Evolutionary conservation across 2,113 vertebrate species (phyloP).

Genomic region (Elanoides forficatus): DNA sequence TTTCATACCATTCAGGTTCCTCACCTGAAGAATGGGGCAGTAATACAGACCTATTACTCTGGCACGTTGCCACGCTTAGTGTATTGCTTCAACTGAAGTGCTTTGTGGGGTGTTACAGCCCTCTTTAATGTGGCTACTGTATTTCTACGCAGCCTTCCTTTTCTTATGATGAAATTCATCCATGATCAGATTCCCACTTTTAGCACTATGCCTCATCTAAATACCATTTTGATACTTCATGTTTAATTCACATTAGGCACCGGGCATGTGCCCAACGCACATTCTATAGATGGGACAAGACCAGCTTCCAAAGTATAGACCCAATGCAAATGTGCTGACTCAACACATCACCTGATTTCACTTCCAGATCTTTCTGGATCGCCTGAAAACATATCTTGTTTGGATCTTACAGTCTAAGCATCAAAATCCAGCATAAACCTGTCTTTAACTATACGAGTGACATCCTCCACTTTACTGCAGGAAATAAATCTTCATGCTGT

Average conservation of each 20-base stretch:
- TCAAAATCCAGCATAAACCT: background rate
- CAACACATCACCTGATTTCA: background rate
- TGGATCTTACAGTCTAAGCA: background rate
- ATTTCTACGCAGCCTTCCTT: background rate
- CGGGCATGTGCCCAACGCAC: rapidly evolving
- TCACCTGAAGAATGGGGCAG: background rate
- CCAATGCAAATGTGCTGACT: background rate
- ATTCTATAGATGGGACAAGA: background rate
- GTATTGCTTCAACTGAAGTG: background rate
- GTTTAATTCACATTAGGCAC: background rate
- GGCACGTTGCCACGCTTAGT: background rate
- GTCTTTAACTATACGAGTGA: background rate
- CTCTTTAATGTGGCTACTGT: background rate
- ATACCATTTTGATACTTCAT: background rate
- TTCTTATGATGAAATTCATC: background rate
- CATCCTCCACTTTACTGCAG: background rate
- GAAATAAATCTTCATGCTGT: background rate
- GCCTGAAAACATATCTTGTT: background rate
- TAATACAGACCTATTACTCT: background rate
- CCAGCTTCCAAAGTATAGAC: background rate
- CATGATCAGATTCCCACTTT: background rate
- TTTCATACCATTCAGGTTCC: background rate
- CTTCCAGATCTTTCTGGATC: background rate
- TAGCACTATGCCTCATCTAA: background rate
- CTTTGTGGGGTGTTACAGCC: background rate